A percentile compares a stretch with the other conserved stretches of the same genome.
phyloP scores from a whole-genome alignment of 1,140 invertebrate species.

The Penaeus indicus region DNA sequence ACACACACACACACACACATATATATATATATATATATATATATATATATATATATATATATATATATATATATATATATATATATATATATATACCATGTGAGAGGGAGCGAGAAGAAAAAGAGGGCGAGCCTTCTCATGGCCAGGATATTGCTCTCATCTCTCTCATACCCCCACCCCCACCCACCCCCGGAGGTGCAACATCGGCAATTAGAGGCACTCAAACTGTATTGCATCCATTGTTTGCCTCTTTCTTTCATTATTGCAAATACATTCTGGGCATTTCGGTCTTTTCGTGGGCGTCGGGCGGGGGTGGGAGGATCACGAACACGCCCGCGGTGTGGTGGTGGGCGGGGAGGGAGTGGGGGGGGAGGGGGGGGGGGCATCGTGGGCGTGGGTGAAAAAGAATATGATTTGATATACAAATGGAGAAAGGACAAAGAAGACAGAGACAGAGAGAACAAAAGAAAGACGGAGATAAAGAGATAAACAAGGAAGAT shows the following conservation, averaged over 20 bases:
- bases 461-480: no score
- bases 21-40: slow-evolving; percentile 1
- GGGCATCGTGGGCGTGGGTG: no score
- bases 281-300: no score
- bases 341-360: no score
- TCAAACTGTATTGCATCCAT: background rate
- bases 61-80: slow-evolving; percentile 25
- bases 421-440: background rate
- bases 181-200: background rate
- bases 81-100: background rate
- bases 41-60: slow-evolving; percentile 30
- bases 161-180: background rate
- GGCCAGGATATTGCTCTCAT: background rate
- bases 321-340: no score
- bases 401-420: no score
- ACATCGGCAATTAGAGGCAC: no score
- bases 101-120: background rate
- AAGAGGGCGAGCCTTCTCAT: background rate
- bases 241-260: slow-evolving; percentile 6
- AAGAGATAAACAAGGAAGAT: no score
- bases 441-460: slow-evolving; percentile 31
- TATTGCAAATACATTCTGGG: background rate
- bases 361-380: no score
- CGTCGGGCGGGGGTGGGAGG: no score
- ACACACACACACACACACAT: slow-evolving; percentile 1